Base-by-base conservation (phyloP, 2,113 vertebrate genomes). In the Mionectes macconnelli region DNA sequence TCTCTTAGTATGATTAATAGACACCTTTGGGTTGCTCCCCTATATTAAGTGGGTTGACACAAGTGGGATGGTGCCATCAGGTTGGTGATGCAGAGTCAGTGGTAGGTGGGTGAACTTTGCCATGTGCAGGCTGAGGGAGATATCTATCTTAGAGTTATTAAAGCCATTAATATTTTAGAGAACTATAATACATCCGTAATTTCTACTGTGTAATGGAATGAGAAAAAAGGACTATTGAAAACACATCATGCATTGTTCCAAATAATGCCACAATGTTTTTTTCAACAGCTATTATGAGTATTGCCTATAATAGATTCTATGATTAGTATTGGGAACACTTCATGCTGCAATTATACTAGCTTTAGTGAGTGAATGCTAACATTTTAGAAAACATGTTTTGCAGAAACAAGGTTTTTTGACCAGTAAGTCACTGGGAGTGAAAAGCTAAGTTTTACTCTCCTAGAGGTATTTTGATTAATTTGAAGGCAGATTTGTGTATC, bases 81-180 rank as follows among this genome's bases (percentile, higher is more conserved):
- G 40, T 4, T 73, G 31, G 14, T 64, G 59, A 86, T 59, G n/a
- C 17, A 79, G 57, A 52, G 9, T 27, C 52, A 76, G 37, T 21
- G 18, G 33, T 35, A 55, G 49, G n/a, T 14, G 56, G 31, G 25
- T 73, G 63, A 92, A 69, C 50, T 91, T 72, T 67, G 13, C n/a
- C 27, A 15, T n/a, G 47, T 0, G 2, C 68, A 40, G 76, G 80
- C 69, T 14, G 31, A 74, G 22, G 31, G 30, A 87, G 47, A 60
- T 73, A 78, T 17, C 44, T 68, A 6, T 81, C 44, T 87, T 60
- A 55, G 39, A 63, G 47, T 87, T 84, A 91, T 87, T 96, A 92
- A 84, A 79, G 39, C 12, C 40, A 91, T 94, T 84, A 94, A 91
- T 92, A 94, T 93, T 95, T 94, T 37, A 95, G 74, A 89, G 62